phyloP scores from a whole-genome alignment of 2,888 invertebrate genomes.

The Pachymerium ferrugineum region DNA sequence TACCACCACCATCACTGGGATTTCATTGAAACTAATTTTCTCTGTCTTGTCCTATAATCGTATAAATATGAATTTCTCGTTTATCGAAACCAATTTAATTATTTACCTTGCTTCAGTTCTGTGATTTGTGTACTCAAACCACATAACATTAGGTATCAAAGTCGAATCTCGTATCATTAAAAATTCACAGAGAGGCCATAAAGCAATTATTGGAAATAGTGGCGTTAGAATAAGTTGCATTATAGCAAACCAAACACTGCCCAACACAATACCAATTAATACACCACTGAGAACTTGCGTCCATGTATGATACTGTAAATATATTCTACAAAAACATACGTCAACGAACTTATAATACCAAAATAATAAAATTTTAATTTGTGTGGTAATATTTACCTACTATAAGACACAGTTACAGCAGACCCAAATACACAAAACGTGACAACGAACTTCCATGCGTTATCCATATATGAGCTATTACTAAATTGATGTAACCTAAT shows the following conservation, averaged over 20 bases:
- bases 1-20: conserved; percentile 37
- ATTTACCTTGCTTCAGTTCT: conserved; percentile 63
- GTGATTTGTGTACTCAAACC: conserved; percentile 88
- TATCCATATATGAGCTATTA: conserved; percentile 69
- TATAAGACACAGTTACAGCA: conserved; percentile 44
- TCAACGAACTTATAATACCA: conserved; percentile 30
- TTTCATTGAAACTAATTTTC: conserved; percentile 71
- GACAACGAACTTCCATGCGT: conserved; percentile 56
- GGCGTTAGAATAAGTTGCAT: conserved; percentile 77
- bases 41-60: conserved; percentile 60
- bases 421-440: conserved; percentile 41
- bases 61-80: background rate
- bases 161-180: conserved; percentile 81
- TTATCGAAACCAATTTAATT: background rate
- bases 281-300: conserved; percentile 75
- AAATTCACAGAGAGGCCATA: conserved; percentile 77
- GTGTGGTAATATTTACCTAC: conserved; percentile 43
- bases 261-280: conserved; percentile 66
- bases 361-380: background rate
- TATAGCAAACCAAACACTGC: conserved; percentile 71
- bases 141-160: conserved; percentile 81
- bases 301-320: conserved; percentile 77
- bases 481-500: conserved; percentile 66
- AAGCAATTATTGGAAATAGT: conserved; percentile 73
- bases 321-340: conserved; percentile 65